Evolutionary conservation across 2,888 invertebrate species (phyloP).

Genomic region (Meandrusa payeni): DNA sequence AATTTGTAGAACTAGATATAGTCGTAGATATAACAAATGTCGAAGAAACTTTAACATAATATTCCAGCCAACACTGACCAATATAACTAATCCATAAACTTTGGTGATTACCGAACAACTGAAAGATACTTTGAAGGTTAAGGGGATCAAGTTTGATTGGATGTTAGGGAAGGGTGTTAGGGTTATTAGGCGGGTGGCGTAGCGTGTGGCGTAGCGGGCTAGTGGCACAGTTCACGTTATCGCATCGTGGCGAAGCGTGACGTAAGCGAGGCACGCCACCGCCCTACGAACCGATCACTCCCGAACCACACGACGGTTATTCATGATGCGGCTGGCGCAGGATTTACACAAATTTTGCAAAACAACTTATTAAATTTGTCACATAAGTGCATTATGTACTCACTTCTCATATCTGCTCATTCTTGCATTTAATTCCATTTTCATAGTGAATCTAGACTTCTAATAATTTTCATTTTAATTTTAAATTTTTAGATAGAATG

Average conservation of each 20-base stretch:
- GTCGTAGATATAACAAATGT: too few relatives aligned
- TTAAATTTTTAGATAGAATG: too few relatives aligned
- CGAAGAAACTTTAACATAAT: constrained; percentile 4
- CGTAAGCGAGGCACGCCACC: constrained; percentile 50
- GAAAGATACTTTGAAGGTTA: constrained; percentile 25
- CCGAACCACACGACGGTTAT: constrained; percentile 43
- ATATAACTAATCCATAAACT: constrained; percentile 7
- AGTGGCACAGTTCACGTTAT: constrained; percentile 32
- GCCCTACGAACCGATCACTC: constrained; percentile 29
- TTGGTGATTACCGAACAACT: constrained; percentile 4
- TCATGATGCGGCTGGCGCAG: constrained; percentile 34
- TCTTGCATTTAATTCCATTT: too few relatives aligned
- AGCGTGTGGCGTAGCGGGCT: too few relatives aligned
- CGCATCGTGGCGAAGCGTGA: constrained; percentile 41
- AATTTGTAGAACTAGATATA: too few relatives aligned
- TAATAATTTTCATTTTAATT: too few relatives aligned
- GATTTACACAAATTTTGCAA: background rate
- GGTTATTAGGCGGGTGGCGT: constrained; percentile 36
- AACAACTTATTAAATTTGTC: too few relatives aligned
- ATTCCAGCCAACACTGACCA: constrained; percentile 2
- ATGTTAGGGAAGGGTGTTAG: constrained; percentile 28
- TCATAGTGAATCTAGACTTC: too few relatives aligned
- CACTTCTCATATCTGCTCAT: too few relatives aligned
- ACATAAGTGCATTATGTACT: too few relatives aligned
- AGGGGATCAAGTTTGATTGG: constrained; percentile 34